Conservation (phyloP, 2,888 invertebrate genomes). For the Nemotelus pantherinus region DNA sequence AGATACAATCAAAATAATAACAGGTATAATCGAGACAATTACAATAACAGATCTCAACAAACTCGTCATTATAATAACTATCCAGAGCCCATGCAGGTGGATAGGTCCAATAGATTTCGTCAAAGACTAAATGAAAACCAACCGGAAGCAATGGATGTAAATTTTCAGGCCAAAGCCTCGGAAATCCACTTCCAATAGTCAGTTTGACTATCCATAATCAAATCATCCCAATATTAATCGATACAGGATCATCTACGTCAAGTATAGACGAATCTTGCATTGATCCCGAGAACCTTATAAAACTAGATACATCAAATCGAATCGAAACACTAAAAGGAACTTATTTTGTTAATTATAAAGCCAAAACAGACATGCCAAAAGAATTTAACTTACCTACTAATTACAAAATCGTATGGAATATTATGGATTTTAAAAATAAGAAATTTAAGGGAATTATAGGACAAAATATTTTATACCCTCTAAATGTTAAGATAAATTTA, state of each 20-base stretch:
- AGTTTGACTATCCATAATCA: not conserved
- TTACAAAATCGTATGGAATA: not conserved
- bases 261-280: not conserved
- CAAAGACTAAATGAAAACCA: not conserved
- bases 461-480: not conserved
- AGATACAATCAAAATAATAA: no score
- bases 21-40: no score
- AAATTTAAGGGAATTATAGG: slow-evolving; percentile 17
- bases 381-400: not conserved
- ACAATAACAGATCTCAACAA: no score
- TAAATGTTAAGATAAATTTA: not conserved
- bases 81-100: not conserved
- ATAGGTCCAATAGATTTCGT: not conserved
- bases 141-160: slow-evolving; percentile 6
- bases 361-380: not conserved
- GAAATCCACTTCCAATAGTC: slow-evolving; percentile 1
- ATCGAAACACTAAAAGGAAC: not conserved
- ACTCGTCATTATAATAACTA: not conserved
- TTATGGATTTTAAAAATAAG: not conserved
- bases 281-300: not conserved
- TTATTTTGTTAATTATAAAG: not conserved
- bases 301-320: not conserved
- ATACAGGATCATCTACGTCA: slow-evolving; percentile 2
- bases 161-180: slow-evolving; percentile 12
- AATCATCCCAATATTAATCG: not conserved